These are phyloP conservation scores for Folsomia manolachei DNA, from an alignment of 2,888 invertebrate species.

Conservation along the genomic window DNA sequence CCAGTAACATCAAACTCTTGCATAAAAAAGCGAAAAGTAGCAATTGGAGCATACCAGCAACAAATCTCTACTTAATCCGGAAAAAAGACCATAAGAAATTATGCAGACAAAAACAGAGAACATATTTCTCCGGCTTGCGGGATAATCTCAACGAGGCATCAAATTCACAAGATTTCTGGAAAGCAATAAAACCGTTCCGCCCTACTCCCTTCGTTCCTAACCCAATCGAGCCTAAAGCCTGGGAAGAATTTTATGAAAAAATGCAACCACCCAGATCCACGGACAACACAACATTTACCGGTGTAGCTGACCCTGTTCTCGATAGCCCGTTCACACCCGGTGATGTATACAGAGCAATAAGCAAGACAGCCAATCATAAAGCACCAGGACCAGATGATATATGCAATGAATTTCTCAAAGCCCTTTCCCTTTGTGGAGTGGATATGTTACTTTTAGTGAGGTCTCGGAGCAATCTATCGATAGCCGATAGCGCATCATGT, in stretches of 20 bases:
- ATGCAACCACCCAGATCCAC: neutral
- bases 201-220: neutral
- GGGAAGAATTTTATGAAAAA: neutral
- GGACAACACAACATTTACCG: neutral
- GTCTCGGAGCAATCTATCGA: slow-evolving; percentile 48
- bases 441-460: slow-evolving; percentile 22
- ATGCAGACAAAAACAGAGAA: neutral
- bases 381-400: neutral
- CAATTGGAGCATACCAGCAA: neutral
- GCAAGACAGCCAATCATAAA: neutral
- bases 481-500: slow-evolving; percentile 38
- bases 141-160: neutral
- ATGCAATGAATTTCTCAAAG: neutral
- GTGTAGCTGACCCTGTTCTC: neutral
- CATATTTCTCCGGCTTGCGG: neutral
- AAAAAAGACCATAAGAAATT: neutral
- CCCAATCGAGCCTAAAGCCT: neutral
- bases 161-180: neutral
- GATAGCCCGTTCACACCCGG: neutral
- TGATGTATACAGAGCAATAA: neutral
- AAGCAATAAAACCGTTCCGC: neutral
- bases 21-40: neutral
- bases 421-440: neutral
- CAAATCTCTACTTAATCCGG: neutral
- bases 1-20: neutral